Base-by-base conservation (phyloP, 2,113 vertebrate genomes). In the Malaclemys terrapin region DNA sequence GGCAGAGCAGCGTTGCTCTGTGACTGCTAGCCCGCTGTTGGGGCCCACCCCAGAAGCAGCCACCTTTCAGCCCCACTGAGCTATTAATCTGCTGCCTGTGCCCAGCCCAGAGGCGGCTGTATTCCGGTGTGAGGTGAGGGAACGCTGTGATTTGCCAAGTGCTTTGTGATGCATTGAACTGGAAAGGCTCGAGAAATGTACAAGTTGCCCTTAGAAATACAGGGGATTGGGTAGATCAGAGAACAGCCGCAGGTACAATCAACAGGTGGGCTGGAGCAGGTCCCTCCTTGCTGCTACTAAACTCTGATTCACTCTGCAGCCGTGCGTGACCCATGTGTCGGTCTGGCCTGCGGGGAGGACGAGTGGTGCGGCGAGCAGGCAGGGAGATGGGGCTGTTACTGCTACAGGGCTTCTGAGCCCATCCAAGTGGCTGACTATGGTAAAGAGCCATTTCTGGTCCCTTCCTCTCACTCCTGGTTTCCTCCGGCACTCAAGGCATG, bases 291-390 rank as follows among this genome's bases (percentile, higher is more conserved):
- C 35, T 12, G 50, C 12, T 75, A 10, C 54, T 72, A 72, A 75
- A 8, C n/a, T 65, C 52, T 35, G 82, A 5, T 38, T 65, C 62
- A 5, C 35, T 54, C 50, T 50, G 14, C 45, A 98, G 97, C 81
- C 7, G 84, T 59, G 8, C 31, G 85, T 27, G 95, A 98, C 53
- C 98, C 97, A 1, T 98, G 98, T 91, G 84, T 95, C 14, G 14
- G 94, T 5, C 83, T 98, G 83, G 65, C 90, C 65, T 98, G 98
- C 83, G 93, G 91, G 35, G 97, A 97, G 8, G 22, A 96, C 3
- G 98, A 98, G 80, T 98, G 97, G 98, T 98, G 98, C 75, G 98
- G 98, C 14, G 42, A 98, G 84, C 94, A 91, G 29, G 53, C 97
- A 3, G 97, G 98, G 4, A 89, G 96, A 16, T 97, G 97, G 6